A percentile compares a stretch with the other conserved stretches of the same genome.
Conservation (phyloP, 2,113 vertebrate species). For the Uria aalge region DNA sequence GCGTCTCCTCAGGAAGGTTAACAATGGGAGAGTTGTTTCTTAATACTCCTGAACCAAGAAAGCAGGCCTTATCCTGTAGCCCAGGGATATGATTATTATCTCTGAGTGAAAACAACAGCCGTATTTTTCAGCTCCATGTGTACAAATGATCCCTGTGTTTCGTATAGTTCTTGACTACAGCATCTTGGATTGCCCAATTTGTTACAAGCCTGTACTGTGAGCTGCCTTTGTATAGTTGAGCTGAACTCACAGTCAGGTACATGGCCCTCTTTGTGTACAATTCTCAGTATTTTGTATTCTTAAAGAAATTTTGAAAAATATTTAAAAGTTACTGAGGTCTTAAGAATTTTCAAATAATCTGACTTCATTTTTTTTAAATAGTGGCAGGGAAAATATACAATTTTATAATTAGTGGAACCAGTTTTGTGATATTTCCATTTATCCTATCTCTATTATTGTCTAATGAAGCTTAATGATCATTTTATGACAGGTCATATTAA, state of each 20-base stretch:
- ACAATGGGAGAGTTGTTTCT: conserved; percentile 90
- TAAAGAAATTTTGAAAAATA: conserved; percentile 41
- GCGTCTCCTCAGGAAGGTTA: conserved; percentile 73
- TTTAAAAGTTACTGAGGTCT: not conserved
- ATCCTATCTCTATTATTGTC: not conserved
- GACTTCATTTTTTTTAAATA: not conserved
- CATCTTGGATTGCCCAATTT: conserved; percentile 83
- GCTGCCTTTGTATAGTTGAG: conserved; percentile 48
- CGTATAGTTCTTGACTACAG: conserved; percentile 67
- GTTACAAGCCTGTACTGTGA: conserved; percentile 83
- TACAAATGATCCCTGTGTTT: conserved; percentile 76
- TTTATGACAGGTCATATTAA: conserved; percentile 25
- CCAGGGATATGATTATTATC: conserved; percentile 84
- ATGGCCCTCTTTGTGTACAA: not conserved
- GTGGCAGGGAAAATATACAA: not conserved
- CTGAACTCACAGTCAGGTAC: conserved; percentile 35
- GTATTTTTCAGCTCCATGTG: conserved; percentile 72
- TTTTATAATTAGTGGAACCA: not conserved
- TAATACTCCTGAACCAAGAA: conserved; percentile 81
- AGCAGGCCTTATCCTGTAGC: conserved; percentile 78
- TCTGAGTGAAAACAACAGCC: conserved; percentile 70
- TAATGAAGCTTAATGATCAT: conserved; percentile 21
- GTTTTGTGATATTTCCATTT: not conserved
- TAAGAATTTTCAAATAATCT: not conserved
- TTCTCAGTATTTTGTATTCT: conserved; percentile 19